Evolutionary conservation across 1,140 invertebrate genomes (phyloP), one percentile per base, ranked within the genome.

Genomic region (Carposina sasakii): DNA sequence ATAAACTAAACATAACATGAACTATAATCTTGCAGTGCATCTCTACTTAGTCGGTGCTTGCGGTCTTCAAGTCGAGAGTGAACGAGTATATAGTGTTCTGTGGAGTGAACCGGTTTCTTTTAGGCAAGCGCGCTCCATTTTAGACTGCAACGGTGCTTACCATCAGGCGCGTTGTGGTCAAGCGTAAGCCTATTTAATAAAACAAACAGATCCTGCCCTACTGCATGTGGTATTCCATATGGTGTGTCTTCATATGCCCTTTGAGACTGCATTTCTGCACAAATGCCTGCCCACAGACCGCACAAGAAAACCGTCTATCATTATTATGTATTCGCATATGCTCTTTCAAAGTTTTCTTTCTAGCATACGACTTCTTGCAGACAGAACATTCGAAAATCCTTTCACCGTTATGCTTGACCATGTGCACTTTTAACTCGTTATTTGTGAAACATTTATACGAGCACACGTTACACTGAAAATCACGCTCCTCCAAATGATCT

Each of bases 361-460:
- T 84, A 0, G 88, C 90, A 65, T 90, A 91, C 1, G 86, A 73
- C 46, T 89, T 87, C 21, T 87, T 82, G 61, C 90, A 91, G 2
- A 88, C 81, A 2, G 76, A 63, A 58, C 88, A 89, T 17, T 86
- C 77, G 45, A 85, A 88, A 28, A 42, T 44, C 10, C 81, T 76
- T 37, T 89, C 90, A 0, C 89, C 89, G 1, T 88, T 90, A 48
- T 92, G 90, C n/a, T 88, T 90, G 9, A 91, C 75, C 85, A 94
- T 92, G 70, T 89, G 88, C 0, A 85, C 76, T 13, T 16, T 33
- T 8, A 39, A 56, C 20, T 78, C 78, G 17, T 74, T 71, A 15
- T 71, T 82, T 0, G 81, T 77, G 45, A 76, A 85, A 52, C 82
- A 85, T 39, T 68, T 76, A 33, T 71, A 67, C 0, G 63, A 49